Base-by-base conservation (phyloP, 2,113 vertebrate genomes). In the Myiagra hebetior region DNA sequence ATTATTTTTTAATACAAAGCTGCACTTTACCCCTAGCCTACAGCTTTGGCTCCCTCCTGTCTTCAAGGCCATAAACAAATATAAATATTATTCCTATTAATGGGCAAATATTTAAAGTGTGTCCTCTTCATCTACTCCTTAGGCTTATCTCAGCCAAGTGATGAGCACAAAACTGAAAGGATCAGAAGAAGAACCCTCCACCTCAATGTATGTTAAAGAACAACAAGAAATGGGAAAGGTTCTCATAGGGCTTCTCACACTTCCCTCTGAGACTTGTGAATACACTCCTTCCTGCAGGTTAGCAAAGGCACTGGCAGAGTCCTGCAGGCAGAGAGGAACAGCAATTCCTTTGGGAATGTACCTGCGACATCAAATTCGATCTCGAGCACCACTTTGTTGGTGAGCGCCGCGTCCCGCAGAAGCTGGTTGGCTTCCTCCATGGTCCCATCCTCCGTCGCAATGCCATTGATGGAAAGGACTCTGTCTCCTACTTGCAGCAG, bases 401-500 rank as follows among this genome's bases (percentile, higher is more conserved):
- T 96, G 75, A 99, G 98, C 0, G 99, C 99, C 0, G 99, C 99
- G 7, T 99, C 99, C 76, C 99, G 97, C 91, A 99, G 97, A n/a
- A 99, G 98, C 98, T 99, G 99, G 91, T 99, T 99, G 89, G 99
- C 99, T 60, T 99, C 99, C 85, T 99, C 99, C 98, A 99, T 97
- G 4, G 99, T 99, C 60, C 99, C 99, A 0, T 99, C 99, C 96
- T 99, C 99, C 1, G 99, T 99, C 1, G 98, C 98, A 12, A 99
- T 98, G 89, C 99, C 98, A 0, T 99, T 99, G 93, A 99, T 99
- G 87, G 99, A 99, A 70, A 99, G 97, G 21, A 99, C 97, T 85
- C 99, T 96, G 98, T 99, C 99, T 44, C 99, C 99, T 10, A 99
- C 98, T 96, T 99, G 99, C 53, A 99, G 98, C 84, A 99, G 97